Percentiles rank a stretch among this genome's conserved stretches.
phyloP scores from a whole-genome alignment of 1,140 invertebrate genomes.

The Drosophila equinoxialis region DNA sequence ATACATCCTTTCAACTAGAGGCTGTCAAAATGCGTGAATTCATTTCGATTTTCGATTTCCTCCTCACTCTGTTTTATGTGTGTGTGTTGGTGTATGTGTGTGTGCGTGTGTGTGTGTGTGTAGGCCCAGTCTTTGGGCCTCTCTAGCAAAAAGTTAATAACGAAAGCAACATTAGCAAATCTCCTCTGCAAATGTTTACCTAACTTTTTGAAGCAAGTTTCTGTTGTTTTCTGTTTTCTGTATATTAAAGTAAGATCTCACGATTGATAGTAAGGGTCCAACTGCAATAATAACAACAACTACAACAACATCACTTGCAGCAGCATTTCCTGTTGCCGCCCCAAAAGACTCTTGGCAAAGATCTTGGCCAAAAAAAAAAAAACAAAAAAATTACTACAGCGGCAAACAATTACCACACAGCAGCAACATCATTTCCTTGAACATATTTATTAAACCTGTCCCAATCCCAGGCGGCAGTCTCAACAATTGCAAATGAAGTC shows the following conservation, averaged over 20 bases:
- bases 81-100: background rate
- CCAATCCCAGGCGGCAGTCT: slow-evolving; percentile 44
- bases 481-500: slow-evolving; percentile 76
- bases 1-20: background rate
- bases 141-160: slow-evolving; percentile 34
- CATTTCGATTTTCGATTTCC: slow-evolving; percentile 55
- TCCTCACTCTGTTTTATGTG: background rate
- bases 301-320: background rate
- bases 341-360: slow-evolving; percentile 32
- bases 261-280: slow-evolving; percentile 68
- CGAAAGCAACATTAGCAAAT: slow-evolving; percentile 33
- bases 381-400: slow-evolving; percentile 32
- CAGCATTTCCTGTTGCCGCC: slow-evolving; percentile 63
- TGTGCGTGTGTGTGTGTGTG: slow-evolving; percentile 11
- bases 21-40: slow-evolving; percentile 71
- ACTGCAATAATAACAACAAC: slow-evolving; percentile 19
- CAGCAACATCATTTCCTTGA: slow-evolving; percentile 79
- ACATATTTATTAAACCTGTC: slow-evolving; percentile 83
- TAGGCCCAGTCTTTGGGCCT: background rate
- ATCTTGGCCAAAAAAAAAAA: slow-evolving; percentile 28
- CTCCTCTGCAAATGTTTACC: slow-evolving; percentile 48
- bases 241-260: slow-evolving; percentile 63
- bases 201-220: slow-evolving; percentile 33
- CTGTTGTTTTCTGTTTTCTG: slow-evolving; percentile 23
- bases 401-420: slow-evolving; percentile 76